phyloP scores from a whole-genome alignment of 2,888 invertebrate species.

The Hedya salicella region DNA sequence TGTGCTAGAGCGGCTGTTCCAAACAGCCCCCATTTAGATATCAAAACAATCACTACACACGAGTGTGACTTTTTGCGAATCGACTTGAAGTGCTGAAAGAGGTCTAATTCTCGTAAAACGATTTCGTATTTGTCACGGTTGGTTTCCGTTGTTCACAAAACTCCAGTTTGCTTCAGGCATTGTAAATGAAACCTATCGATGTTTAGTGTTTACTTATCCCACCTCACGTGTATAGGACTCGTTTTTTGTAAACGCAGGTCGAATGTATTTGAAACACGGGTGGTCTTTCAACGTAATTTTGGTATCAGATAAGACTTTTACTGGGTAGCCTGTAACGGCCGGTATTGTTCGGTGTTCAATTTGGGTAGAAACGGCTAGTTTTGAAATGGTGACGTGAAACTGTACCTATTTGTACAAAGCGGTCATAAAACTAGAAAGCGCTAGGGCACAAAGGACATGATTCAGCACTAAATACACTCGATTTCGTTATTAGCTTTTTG shows the following conservation, averaged over 20 bases:
- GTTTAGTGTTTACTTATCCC: background rate
- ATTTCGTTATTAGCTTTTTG: too few species aligned
- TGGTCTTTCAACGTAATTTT: background rate
- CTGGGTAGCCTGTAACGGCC: background rate
- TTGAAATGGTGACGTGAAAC: background rate
- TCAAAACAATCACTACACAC: too few species aligned
- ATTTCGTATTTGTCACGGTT: background rate
- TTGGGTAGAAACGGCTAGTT: slow-evolving; percentile 7
- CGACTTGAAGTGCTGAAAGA: background rate
- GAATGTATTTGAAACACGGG: background rate
- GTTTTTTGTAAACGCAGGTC: background rate
- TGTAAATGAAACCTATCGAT: slow-evolving; percentile 19
- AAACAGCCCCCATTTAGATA: too few species aligned
- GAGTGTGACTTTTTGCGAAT: background rate
- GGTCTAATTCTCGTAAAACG: background rate
- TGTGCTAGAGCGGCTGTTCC: too few species aligned
- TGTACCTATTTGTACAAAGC: background rate
- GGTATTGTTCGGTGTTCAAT: slow-evolving; percentile 12
- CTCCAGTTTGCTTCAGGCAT: slow-evolving; percentile 16
- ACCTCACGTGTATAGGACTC: background rate
- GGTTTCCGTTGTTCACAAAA: slow-evolving; percentile 13
- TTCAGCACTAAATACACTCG: too few species aligned
- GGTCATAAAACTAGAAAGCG: background rate
- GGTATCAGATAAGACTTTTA: background rate
- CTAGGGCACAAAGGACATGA: too few species aligned